Percentiles rank a stretch among this genome's conserved stretches.
phyloP scores from a whole-genome alignment of 2,888 invertebrate genomes.

The Acleris laterana region DNA sequence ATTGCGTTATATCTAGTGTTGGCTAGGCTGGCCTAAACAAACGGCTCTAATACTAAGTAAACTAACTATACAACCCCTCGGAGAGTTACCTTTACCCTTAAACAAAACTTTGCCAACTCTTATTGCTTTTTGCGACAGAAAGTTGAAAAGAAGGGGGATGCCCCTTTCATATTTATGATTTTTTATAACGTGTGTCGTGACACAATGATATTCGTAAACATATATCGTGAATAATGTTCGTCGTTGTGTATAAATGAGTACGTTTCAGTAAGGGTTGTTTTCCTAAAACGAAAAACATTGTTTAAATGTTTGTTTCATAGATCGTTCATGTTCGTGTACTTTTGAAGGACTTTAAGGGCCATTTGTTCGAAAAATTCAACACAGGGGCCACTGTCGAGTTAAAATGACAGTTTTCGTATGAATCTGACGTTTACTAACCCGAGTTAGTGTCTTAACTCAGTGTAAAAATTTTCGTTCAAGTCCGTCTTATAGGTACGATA shows the following conservation, averaged over 20 bases:
- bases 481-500: too few species aligned
- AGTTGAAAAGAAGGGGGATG: slow-evolving; percentile 49
- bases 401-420: too few species aligned
- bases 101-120: slow-evolving; percentile 67
- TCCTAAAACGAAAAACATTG: neutral
- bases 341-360: too few species aligned
- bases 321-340: too few species aligned
- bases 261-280: too few species aligned
- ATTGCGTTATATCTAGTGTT: slow-evolving; percentile 71
- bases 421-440: too few species aligned
- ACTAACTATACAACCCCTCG: slow-evolving; percentile 65
- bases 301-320: too few species aligned
- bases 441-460: too few species aligned
- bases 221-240: neutral
- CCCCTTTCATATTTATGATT: slow-evolving; percentile 17
- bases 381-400: too few species aligned
- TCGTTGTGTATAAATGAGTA: neutral
- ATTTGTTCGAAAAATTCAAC: too few species aligned
- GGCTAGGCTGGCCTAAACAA: slow-evolving; percentile 65
- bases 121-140: slow-evolving; percentile 64
- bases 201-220: neutral
- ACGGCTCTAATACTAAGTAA: slow-evolving; percentile 73
- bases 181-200: neutral
- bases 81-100: slow-evolving; percentile 69
- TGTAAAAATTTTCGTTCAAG: too few species aligned